phyloP scores from a whole-genome alignment of 2,797 vertebrate species.

The Hephaestus fuliginosus region DNA sequence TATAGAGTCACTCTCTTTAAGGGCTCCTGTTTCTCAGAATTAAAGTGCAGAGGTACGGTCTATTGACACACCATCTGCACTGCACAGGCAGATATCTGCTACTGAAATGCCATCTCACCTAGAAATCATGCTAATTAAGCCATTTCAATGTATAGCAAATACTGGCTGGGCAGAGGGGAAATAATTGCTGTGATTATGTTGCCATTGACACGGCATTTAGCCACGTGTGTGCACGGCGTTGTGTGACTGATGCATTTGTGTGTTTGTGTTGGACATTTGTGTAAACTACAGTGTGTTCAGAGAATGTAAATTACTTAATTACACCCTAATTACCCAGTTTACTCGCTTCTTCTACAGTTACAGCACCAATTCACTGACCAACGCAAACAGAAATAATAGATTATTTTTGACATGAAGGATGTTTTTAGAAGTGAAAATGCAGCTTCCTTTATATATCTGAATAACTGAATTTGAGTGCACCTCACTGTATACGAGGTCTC shows the following conservation, averaged over 20 bases:
- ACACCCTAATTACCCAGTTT: not conserved
- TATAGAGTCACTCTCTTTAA: not conserved
- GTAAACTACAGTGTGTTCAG: not conserved
- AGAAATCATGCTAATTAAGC: constrained; percentile 22
- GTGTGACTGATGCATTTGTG: not conserved
- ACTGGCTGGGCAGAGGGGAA: not conserved
- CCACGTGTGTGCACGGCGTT: not conserved
- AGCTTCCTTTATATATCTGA: not conserved
- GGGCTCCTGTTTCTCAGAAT: not conserved
- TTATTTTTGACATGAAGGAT: not conserved
- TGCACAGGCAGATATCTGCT: not conserved
- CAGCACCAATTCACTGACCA: not conserved
- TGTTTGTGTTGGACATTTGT: not conserved
- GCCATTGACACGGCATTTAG: not conserved
- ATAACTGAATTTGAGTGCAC: not conserved
- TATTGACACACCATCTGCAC: not conserved
- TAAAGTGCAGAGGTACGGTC: not conserved
- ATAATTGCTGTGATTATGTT: constrained; percentile 10
- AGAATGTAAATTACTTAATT: constrained; percentile 2
- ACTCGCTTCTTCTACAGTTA: not conserved
- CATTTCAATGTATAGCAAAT: constrained; percentile 3
- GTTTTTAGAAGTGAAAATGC: not conserved
- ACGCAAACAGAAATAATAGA: not conserved
- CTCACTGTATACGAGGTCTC: not conserved
- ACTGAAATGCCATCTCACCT: constrained; percentile 1